Conservation (phyloP, 2,888 invertebrate species). For the Tridacna crocea region DNA sequence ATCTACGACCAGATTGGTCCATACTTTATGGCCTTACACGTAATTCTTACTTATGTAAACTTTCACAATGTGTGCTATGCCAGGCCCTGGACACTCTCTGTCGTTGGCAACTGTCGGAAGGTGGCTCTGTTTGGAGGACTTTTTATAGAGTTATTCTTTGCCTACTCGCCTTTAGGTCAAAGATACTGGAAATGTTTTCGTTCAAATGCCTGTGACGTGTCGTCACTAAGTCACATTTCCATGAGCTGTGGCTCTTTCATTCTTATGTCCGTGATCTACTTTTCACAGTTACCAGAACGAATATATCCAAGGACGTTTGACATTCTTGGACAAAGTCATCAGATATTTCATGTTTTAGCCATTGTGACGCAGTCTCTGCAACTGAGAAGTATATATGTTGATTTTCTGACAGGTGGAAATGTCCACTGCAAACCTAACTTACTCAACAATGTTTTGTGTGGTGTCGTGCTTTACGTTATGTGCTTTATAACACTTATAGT, state of each 20-base stretch:
- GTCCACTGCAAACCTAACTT: slow-evolving; percentile 50
- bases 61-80: not conserved
- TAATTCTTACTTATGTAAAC: not conserved
- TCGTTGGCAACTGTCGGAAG: not conserved
- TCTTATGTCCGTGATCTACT: slow-evolving; percentile 79
- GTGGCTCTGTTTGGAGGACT: not conserved
- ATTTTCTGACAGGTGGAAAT: slow-evolving; percentile 44
- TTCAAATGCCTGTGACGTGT: not conserved
- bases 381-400: slow-evolving; percentile 49
- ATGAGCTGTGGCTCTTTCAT: slow-evolving; percentile 70
- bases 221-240: not conserved
- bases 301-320: slow-evolving; percentile 79
- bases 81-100: not conserved
- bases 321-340: slow-evolving; percentile 81
- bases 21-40: not conserved
- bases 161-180: not conserved
- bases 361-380: slow-evolving; percentile 66
- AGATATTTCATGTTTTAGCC: slow-evolving; percentile 81
- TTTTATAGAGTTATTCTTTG: not conserved
- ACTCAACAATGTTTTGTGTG: not conserved
- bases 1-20: slow-evolving; percentile 25
- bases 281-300: slow-evolving; percentile 79
- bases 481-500: not conserved
- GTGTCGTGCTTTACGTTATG: not conserved
- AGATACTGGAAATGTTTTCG: not conserved